Evolutionary conservation across 2,888 invertebrate genomes (phyloP).

Genomic region (Pecten maximus): DNA sequence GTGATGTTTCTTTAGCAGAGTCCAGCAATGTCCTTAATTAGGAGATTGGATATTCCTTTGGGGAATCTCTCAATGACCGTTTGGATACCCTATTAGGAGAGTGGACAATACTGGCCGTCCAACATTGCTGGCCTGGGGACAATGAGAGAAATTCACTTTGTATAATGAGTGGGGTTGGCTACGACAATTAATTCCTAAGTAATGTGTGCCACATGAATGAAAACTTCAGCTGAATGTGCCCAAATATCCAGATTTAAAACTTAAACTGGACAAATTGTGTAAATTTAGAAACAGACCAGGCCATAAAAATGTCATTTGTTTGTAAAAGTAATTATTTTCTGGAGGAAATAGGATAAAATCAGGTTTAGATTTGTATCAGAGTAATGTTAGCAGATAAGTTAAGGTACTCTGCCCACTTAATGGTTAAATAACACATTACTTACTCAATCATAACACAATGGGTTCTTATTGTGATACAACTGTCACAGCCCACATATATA

Average conservation of each 20-base stretch:
- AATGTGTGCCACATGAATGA: background rate
- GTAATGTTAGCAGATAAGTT: background rate
- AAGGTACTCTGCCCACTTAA: background rate
- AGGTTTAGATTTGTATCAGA: background rate
- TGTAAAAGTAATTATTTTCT: background rate
- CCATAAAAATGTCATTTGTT: background rate
- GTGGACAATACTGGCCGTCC: background rate
- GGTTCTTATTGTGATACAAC: background rate
- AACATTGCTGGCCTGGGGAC: background rate
- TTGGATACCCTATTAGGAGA: background rate
- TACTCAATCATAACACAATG: background rate
- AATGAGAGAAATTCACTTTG: background rate
- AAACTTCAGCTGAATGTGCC: background rate
- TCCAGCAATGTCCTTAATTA: slow-evolving; percentile 18
- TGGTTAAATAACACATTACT: background rate
- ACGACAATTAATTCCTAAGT: background rate
- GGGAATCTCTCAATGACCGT: slow-evolving; percentile 6
- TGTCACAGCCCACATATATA: no score
- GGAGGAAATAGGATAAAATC: background rate
- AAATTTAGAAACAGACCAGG: background rate
- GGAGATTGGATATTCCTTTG: background rate
- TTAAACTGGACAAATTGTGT: background rate
- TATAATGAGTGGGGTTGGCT: background rate
- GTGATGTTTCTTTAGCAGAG: background rate
- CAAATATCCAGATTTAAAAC: background rate